Conservation (phyloP, 1,140 invertebrate genomes). For the Drosophila paulistorum region DNA sequence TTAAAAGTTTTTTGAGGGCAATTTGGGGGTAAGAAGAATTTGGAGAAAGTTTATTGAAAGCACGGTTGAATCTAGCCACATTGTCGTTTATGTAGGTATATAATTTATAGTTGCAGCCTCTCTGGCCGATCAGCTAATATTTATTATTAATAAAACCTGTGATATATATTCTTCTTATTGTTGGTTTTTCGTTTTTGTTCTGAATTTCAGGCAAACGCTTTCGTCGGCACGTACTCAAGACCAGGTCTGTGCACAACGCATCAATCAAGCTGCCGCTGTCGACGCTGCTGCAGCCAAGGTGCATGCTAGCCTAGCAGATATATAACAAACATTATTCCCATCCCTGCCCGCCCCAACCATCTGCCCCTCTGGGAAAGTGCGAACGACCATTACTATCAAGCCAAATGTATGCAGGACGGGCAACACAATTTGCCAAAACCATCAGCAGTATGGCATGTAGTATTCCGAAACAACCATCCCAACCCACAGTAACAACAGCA, state of each 20-base stretch:
- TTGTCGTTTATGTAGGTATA: background rate
- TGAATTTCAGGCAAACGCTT: constrained; percentile 42
- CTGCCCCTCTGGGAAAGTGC: background rate
- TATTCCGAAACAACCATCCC: constrained; percentile 74
- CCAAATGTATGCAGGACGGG: constrained; percentile 77
- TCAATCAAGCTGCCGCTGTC: constrained; percentile 39
- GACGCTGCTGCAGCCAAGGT: constrained; percentile 15
- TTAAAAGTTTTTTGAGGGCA: too few species aligned
- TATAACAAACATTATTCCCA: constrained; percentile 17
- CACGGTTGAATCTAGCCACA: background rate
- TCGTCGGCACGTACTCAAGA: constrained; percentile 29
- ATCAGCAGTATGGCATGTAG: constrained; percentile 79
- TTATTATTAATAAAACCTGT: constrained; percentile 58
- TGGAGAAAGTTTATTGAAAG: too few species aligned
- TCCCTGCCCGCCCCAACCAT: too few species aligned
- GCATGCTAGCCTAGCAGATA: constrained; percentile 50
- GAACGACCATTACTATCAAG: constrained; percentile 15
- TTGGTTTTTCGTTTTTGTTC: background rate
- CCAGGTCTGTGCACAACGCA: constrained; percentile 28
- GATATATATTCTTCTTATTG: constrained; percentile 12
- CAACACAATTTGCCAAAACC: constrained; percentile 77
- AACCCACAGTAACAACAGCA: constrained; percentile 33
- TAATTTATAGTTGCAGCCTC: constrained; percentile 16
- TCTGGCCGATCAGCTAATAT: constrained; percentile 39
- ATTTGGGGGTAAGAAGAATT: too few species aligned